Evolutionary conservation across 2,113 vertebrate genomes (phyloP).

Genomic region (Ammodytes dubius): DNA sequence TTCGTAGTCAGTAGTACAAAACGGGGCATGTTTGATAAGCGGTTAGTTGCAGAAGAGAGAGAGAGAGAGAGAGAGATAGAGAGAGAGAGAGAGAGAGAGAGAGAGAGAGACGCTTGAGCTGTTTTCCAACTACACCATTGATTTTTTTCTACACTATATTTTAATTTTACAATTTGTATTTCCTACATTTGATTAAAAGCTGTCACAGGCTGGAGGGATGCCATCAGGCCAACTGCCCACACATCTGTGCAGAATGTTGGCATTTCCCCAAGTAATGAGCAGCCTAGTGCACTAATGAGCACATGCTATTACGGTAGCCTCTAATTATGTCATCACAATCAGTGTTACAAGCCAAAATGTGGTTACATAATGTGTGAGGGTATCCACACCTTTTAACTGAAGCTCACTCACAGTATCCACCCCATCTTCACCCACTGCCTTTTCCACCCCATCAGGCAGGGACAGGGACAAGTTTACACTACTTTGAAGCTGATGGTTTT

Average conservation of each 20-base stretch:
- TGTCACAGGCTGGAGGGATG: constrained; percentile 24
- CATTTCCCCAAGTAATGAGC: constrained; percentile 66
- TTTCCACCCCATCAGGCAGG: background rate
- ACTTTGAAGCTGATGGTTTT: background rate
- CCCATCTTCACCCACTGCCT: background rate
- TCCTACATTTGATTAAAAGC: background rate
- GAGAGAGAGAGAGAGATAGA: too few relatives aligned
- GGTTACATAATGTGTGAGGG: constrained; percentile 38
- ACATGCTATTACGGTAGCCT: constrained; percentile 45
- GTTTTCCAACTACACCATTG: background rate
- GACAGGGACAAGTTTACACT: background rate
- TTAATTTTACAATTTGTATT: background rate
- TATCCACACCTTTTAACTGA: constrained; percentile 28
- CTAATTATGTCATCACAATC: constrained; percentile 62
- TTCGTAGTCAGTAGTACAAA: background rate
- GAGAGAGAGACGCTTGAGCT: background rate
- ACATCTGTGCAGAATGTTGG: constrained; percentile 62
- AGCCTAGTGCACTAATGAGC: constrained; percentile 64
- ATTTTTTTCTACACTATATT: background rate
- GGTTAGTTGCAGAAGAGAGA: constrained; percentile 4
- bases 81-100: too few relatives aligned
- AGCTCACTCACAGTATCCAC: background rate
- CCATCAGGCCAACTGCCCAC: constrained; percentile 51
- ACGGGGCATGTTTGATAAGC: background rate
- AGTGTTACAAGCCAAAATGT: constrained; percentile 40